Evolutionary conservation across 2,113 vertebrate species (phyloP).

Genomic region (Spea multiplicata): DNA sequence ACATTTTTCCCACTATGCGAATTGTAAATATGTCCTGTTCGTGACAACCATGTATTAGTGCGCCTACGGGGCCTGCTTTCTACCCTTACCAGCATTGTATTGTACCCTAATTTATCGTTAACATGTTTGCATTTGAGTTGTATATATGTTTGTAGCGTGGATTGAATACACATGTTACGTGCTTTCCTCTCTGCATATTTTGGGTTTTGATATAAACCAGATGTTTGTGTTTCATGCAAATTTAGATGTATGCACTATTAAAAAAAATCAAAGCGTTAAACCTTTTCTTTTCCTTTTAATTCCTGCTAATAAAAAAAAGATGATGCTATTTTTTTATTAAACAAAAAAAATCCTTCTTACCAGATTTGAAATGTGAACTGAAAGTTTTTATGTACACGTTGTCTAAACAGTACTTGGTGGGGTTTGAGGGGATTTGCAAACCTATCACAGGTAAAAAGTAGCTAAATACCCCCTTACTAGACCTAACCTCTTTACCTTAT

Average conservation of each 20-base stretch:
- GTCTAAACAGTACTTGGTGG: neutral
- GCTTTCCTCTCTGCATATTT: neutral
- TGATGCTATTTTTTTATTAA: too few species aligned
- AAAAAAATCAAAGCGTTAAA: neutral
- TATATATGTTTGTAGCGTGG: neutral
- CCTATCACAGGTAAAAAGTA: constrained; percentile 4
- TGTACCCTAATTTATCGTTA: neutral
- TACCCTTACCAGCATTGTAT: too few species aligned
- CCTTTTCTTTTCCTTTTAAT: neutral
- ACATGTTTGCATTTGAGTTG: neutral
- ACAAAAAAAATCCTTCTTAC: neutral
- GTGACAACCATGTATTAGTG: too few species aligned
- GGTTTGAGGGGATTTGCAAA: neutral
- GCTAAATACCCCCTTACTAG: neutral
- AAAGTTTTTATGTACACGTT: neutral
- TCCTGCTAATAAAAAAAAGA: too few species aligned
- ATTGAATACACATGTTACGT: neutral
- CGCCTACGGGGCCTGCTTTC: too few species aligned
- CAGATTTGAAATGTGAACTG: neutral
- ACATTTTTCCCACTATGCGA: too few species aligned
- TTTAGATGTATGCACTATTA: neutral
- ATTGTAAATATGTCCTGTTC: too few species aligned
- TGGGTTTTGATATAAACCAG: neutral
- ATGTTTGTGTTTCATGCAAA: neutral
- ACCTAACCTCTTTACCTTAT: constrained; percentile 13